phyloP scores from a whole-genome alignment of 2,797 vertebrate species.

The Mus caroli region DNA sequence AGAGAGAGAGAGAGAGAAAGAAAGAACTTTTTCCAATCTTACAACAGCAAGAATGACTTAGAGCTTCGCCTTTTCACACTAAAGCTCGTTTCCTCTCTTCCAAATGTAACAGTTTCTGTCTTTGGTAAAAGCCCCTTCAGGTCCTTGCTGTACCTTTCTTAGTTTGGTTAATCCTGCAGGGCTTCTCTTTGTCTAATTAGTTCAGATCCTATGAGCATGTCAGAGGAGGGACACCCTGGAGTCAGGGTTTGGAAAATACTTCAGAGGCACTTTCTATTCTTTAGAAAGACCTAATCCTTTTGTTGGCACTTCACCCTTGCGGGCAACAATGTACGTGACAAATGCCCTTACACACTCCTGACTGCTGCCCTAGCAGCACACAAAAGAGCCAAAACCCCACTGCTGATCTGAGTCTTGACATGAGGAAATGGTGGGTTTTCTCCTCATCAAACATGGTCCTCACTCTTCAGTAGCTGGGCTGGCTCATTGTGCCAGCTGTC shows the following conservation, averaged over 20 bases:
- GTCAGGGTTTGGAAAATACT: conserved; percentile 41
- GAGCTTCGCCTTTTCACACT: background rate
- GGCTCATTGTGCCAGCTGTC: conserved; percentile 60
- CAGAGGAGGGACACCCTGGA: conserved; percentile 61
- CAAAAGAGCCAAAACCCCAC: conserved; percentile 71
- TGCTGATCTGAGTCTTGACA: conserved; percentile 75
- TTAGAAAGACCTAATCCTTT: conserved; percentile 38
- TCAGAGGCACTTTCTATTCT: background rate
- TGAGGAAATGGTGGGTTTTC: conserved; percentile 74
- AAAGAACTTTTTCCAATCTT: conserved; percentile 1
- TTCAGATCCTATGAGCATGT: conserved; percentile 18
- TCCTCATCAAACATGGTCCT: conserved; percentile 23
- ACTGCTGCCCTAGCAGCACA: conserved; percentile 63
- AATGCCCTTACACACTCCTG: conserved; percentile 36
- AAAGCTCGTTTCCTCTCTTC: background rate
- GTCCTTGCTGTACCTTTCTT: background rate
- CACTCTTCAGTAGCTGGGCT: background rate
- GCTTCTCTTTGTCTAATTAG: background rate
- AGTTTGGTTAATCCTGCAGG: background rate
- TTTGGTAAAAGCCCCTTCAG: background rate
- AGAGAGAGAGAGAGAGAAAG: background rate
- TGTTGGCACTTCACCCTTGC: conserved; percentile 41
- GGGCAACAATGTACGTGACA: conserved; percentile 32
- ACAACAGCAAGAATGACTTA: background rate
- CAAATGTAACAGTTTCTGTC: background rate